Percentiles rank a stretch among this genome's conserved stretches.
Evolutionary conservation across 2,888 invertebrate species (phyloP).

Genomic region (Mesorhabditis spiculigera): DNA sequence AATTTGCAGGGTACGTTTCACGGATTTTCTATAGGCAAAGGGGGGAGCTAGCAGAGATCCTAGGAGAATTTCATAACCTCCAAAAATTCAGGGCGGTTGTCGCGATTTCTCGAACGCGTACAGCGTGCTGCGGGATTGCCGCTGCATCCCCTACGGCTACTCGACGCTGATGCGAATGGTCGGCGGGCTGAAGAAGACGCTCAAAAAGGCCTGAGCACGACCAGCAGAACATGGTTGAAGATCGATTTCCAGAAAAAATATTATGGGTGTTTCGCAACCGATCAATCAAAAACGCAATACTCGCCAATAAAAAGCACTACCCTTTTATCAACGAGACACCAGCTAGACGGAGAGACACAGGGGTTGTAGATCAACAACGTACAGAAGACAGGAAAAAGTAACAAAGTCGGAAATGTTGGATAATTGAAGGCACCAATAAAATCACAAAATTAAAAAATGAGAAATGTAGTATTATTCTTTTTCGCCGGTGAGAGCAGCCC

Average conservation of each 20-base stretch:
- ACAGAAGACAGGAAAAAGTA: too few species aligned
- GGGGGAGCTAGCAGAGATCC: not conserved
- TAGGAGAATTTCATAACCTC: not conserved
- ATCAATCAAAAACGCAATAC: not conserved
- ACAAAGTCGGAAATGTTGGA: too few species aligned
- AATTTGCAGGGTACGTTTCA: constrained; percentile 16
- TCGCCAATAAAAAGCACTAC: too few species aligned
- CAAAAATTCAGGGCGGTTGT: constrained; percentile 16
- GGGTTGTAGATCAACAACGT: too few species aligned
- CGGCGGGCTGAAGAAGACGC: constrained; percentile 8
- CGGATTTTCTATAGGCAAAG: constrained; percentile 10
- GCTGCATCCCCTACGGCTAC: constrained; percentile 18
- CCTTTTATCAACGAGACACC: too few species aligned
- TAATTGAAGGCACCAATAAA: not conserved
- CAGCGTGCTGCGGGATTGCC: not conserved
- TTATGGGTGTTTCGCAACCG: not conserved
- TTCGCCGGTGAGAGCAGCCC: constrained; percentile 1
- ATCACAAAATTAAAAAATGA: not conserved
- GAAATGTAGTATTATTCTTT: not conserved
- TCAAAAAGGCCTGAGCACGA: not conserved
- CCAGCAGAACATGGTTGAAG: too few species aligned
- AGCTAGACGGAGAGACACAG: too few species aligned
- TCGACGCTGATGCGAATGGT: constrained; percentile 15
- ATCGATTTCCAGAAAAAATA: not conserved
- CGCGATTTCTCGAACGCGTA: constrained; percentile 12